Percentiles rank a stretch among this genome's conserved stretches.
phyloP scores from a whole-genome alignment of 2,113 vertebrate genomes.

The Silurus meridionalis region DNA sequence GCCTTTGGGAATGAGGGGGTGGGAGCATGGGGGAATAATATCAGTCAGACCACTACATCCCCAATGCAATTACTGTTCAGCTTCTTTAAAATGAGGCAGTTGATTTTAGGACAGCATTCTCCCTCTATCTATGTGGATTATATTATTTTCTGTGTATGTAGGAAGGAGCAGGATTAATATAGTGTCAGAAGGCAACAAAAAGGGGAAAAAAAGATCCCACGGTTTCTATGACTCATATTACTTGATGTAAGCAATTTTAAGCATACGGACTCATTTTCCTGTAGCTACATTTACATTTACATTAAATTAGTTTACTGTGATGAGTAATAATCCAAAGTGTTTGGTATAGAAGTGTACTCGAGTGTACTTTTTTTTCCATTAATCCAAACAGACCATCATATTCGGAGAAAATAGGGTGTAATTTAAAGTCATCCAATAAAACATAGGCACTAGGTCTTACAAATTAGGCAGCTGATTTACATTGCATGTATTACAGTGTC shows the following conservation, averaged over 20 bases:
- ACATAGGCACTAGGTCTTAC: background rate
- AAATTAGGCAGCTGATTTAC: background rate
- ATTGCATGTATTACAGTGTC: background rate
- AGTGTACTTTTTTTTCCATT: background rate
- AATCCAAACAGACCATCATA: background rate
- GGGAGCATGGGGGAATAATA: background rate
- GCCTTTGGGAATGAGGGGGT: background rate
- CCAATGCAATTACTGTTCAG: conserved; percentile 24
- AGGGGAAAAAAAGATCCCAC: background rate
- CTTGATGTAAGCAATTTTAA: background rate
- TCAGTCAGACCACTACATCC: conserved; percentile 8
- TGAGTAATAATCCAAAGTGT: background rate
- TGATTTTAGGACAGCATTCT: background rate
- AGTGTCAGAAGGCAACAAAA: conserved; percentile 6
- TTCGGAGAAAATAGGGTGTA: background rate
- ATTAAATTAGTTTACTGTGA: conserved; percentile 5
- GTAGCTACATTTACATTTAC: background rate
- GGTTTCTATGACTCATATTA: background rate
- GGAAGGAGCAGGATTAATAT: conserved; percentile 2
- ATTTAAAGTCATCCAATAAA: conserved; percentile 11
- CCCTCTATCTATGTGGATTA: background rate
- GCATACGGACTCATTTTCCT: background rate
- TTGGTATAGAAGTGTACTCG: background rate
- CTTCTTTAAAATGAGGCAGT: conserved; percentile 2
- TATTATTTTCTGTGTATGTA: background rate